These are phyloP conservation scores for Buphagus erythrorhynchus DNA, from an alignment of 2,797 vertebrate genomes.

Conservation along the genomic window DNA sequence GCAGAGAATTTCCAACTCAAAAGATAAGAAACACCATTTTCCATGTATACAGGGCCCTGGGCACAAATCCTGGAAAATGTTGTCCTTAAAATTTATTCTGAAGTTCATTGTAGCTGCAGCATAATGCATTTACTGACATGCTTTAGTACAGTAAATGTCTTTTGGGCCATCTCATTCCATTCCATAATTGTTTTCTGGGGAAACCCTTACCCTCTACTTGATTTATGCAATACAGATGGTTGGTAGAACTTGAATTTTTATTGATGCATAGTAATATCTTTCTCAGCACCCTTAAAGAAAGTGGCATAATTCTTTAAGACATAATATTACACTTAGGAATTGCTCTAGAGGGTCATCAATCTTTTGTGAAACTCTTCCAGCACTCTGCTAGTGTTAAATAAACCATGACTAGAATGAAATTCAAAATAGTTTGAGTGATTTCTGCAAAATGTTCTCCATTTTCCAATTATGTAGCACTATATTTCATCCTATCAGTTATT, in stretches of 20 bases:
- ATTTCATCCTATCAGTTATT: constrained; percentile 75
- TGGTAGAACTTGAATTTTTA: constrained; percentile 73
- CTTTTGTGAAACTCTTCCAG: constrained; percentile 71
- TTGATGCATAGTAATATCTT: constrained; percentile 73
- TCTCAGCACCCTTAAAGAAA: constrained; percentile 75
- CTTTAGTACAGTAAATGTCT: constrained; percentile 45
- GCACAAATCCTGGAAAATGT: constrained; percentile 28
- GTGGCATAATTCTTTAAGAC: constrained; percentile 78
- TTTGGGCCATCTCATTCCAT: constrained; percentile 52
- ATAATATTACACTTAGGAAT: constrained; percentile 78
- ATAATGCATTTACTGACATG: constrained; percentile 36
- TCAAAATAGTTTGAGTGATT: constrained; percentile 78
- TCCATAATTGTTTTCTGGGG: constrained; percentile 50
- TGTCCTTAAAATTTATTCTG: constrained; percentile 5
- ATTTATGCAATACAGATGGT: constrained; percentile 76
- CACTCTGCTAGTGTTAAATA: constrained; percentile 75
- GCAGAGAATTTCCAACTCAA: neutral
- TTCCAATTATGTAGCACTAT: constrained; percentile 74
- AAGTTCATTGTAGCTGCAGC: constrained; percentile 45
- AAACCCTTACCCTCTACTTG: constrained; percentile 65
- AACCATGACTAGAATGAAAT: constrained; percentile 81
- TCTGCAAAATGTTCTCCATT: constrained; percentile 77
- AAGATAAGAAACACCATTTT: neutral
- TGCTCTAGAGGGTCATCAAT: constrained; percentile 76
- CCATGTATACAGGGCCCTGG: neutral